phyloP scores from a whole-genome alignment of 2,797 vertebrate species.

The Mormyrus hasselquistii region DNA sequence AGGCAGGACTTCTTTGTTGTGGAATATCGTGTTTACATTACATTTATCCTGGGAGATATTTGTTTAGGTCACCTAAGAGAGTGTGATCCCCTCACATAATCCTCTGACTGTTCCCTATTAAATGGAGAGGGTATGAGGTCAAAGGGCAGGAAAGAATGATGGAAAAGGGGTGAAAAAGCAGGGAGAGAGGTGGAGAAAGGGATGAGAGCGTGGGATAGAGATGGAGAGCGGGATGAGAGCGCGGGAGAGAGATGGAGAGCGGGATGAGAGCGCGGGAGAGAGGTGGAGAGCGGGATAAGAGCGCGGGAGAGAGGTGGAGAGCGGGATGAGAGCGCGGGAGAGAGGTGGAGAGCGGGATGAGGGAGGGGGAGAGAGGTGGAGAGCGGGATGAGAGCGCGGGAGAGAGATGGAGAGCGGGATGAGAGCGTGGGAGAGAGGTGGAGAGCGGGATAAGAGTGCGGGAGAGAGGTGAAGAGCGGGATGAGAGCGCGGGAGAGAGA shows the following conservation, averaged over 20 bases:
- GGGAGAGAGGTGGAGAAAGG: constrained; percentile 9
- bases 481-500: background rate
- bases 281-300: background rate
- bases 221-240: background rate
- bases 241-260: background rate
- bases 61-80: background rate
- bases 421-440: background rate
- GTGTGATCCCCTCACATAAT: background rate
- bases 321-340: background rate
- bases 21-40: background rate
- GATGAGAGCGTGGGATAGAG: background rate
- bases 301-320: background rate
- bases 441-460: background rate
- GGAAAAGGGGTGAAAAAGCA: background rate
- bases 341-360: background rate
- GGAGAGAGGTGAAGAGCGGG: background rate
- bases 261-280: background rate
- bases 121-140: background rate
- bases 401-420: background rate
- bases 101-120: background rate
- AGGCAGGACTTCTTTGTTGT: background rate
- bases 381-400: background rate
- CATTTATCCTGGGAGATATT: background rate
- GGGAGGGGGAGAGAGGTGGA: background rate
- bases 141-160: background rate